Evolutionary conservation across 2,113 vertebrate species (phyloP).

Genomic region (Macroglossus sobrinus): DNA sequence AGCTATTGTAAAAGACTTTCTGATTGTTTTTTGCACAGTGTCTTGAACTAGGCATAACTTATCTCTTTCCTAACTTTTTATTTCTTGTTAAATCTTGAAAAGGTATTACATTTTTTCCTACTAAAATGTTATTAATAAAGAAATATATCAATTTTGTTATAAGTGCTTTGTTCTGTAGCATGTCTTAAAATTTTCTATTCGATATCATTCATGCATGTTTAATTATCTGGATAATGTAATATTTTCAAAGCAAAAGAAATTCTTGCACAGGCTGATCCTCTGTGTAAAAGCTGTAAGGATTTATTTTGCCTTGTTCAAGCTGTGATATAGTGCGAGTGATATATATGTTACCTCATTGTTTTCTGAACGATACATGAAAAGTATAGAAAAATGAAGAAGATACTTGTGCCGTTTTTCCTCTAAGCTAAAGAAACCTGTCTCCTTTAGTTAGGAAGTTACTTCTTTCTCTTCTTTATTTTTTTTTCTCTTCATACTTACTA

Average conservation of each 20-base stretch:
- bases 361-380: conserved; percentile 70
- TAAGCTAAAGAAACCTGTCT: conserved; percentile 51
- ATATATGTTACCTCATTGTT: conserved; percentile 72
- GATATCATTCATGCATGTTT: conserved; percentile 53
- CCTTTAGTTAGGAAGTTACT: neutral
- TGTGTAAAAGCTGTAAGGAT: conserved; percentile 64
- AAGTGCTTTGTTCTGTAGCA: conserved; percentile 49
- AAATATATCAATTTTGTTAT: conserved; percentile 32
- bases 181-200: conserved; percentile 48
- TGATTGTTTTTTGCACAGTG: neutral
- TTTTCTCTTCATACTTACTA: neutral
- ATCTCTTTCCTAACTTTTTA: neutral
- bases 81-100: neutral
- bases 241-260: conserved; percentile 73
- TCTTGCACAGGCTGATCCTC: conserved; percentile 63
- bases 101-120: neutral
- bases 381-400: conserved; percentile 58
- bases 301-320: conserved; percentile 75
- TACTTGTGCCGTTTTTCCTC: conserved; percentile 24
- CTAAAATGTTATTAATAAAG: conserved; percentile 17
- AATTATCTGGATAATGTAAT: conserved; percentile 64
- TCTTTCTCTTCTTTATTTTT: neutral
- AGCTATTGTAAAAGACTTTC: neutral
- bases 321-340: conserved; percentile 79
- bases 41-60: neutral